phyloP scores from a whole-genome alignment of 1,140 invertebrate genomes.

The Brachionus rubens region DNA sequence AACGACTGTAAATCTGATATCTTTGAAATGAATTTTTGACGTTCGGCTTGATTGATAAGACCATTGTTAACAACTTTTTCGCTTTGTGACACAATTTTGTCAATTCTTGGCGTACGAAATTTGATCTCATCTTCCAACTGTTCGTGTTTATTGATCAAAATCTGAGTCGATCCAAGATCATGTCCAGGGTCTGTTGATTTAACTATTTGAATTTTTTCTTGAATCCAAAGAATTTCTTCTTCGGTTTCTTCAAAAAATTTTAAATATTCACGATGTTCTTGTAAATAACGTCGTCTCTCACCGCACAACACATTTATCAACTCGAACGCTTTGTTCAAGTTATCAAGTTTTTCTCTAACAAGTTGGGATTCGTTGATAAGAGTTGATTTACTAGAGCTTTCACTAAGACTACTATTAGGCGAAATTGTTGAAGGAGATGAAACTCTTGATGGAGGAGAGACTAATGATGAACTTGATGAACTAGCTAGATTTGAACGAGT shows the following conservation, averaged over 20 bases:
- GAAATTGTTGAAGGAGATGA: not conserved
- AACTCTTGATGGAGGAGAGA: not conserved
- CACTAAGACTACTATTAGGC: constrained; percentile 52
- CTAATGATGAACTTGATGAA: not conserved
- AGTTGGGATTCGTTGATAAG: constrained; percentile 65
- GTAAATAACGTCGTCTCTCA: constrained; percentile 74
- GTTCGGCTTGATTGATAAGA: constrained; percentile 69
- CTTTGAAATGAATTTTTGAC: constrained; percentile 68
- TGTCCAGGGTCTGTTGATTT: constrained; percentile 75
- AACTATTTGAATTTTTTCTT: constrained; percentile 96
- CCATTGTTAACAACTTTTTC: constrained; percentile 75
- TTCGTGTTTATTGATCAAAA: constrained; percentile 89
- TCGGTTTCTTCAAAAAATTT: constrained; percentile 98
- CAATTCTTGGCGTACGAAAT: constrained; percentile 73
- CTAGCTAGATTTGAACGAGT: not conserved
- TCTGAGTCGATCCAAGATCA: constrained; percentile 81
- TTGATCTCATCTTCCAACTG: constrained; percentile 85
- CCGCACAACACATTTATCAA: constrained; percentile 68
- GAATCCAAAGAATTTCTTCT: constrained; percentile 97
- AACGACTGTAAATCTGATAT: constrained; percentile 67
- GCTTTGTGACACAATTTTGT: constrained; percentile 72
- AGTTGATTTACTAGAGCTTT: constrained; percentile 60
- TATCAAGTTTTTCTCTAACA: constrained; percentile 69
- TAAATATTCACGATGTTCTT: constrained; percentile 86
- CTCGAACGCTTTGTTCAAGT: constrained; percentile 70